Conservation (phyloP, 2,888 invertebrate genomes). For the Caenorhabditis becei region DNA sequence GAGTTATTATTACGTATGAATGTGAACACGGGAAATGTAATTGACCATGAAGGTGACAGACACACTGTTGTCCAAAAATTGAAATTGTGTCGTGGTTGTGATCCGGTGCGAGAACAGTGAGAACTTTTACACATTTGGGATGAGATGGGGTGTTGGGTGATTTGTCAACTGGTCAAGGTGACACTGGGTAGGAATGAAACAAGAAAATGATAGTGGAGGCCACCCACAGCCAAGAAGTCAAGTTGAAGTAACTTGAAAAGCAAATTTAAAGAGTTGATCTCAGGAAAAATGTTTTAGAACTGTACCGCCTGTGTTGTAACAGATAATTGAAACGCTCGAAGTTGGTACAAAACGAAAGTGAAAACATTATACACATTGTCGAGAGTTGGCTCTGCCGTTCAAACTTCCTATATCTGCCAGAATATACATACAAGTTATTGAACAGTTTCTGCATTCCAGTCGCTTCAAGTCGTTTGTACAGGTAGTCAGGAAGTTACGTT, state of each 20-base stretch:
- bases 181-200: not conserved
- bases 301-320: too few species aligned
- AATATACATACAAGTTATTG: too few species aligned
- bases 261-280: not conserved
- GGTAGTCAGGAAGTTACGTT: too few species aligned
- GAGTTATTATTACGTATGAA: slow-evolving; percentile 32
- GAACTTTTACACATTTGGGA: not conserved
- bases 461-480: too few species aligned
- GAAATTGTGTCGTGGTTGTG: slow-evolving; percentile 27
- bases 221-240: too few species aligned
- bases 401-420: too few species aligned
- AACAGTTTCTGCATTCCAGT: too few species aligned
- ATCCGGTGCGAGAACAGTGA: not conserved
- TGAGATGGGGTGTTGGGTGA: not conserved
- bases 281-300: too few species aligned
- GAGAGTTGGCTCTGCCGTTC: too few species aligned
- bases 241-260: slow-evolving; percentile 14
- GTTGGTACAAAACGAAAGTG: too few species aligned
- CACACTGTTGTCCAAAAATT: slow-evolving; percentile 32
- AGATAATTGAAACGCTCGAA: too few species aligned
- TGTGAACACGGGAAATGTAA: slow-evolving; percentile 27
- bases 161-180: slow-evolving; percentile 33
- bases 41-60: slow-evolving; percentile 53
- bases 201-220: not conserved
- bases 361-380: too few species aligned